Evolutionary conservation across 2,113 vertebrate genomes (phyloP).

Genomic region (Lasiurus cinereus): DNA sequence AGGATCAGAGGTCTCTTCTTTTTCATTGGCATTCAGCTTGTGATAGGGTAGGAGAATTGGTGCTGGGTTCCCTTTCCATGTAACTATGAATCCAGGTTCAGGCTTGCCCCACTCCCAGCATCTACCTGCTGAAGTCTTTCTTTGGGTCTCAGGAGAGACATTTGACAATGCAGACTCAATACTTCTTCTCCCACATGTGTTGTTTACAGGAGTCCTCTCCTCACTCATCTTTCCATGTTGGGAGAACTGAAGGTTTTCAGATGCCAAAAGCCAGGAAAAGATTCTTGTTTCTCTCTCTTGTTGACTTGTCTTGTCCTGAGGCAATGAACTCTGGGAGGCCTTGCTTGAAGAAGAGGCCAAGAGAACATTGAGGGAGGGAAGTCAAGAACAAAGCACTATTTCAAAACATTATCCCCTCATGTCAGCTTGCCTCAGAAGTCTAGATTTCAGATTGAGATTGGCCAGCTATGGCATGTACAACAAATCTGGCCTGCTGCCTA

Average conservation of each 20-base stretch:
- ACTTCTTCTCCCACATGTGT: background rate
- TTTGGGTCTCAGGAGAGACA: too few species aligned
- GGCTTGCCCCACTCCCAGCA: too few species aligned
- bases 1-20: background rate
- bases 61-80: background rate
- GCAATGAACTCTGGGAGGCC: background rate
- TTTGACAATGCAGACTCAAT: background rate
- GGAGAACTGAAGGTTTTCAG: background rate
- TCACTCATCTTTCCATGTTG: background rate
- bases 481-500: background rate
- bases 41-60: too few species aligned
- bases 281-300: constrained; percentile 25
- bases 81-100: background rate
- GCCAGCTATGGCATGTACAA: background rate
- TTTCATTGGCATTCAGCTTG: background rate
- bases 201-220: background rate
- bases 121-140: background rate
- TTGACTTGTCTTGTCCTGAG: constrained; percentile 22
- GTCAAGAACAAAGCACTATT: background rate
- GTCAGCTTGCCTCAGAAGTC: background rate
- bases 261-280: constrained; percentile 17
- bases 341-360: background rate
- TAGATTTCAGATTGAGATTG: constrained; percentile 1
- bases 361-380: background rate
- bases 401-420: background rate